Conservation (phyloP, 1,140 invertebrate species). For the Lepidurus couesii region DNA sequence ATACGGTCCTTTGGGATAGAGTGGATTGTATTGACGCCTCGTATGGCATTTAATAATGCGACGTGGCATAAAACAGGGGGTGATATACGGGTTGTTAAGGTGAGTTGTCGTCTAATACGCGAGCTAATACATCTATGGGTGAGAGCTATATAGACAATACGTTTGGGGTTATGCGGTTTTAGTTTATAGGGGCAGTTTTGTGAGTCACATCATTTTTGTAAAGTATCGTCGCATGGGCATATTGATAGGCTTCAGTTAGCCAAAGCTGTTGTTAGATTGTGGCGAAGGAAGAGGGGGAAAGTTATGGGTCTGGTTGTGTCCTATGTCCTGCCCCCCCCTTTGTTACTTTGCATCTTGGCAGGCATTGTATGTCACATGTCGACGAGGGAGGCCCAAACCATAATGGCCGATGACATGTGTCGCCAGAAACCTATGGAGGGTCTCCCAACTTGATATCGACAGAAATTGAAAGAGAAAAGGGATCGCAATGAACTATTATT, state of each 20-base stretch:
- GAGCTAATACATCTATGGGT: too few relatives aligned
- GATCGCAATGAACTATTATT: not conserved
- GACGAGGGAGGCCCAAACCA: not conserved
- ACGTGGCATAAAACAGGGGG: too few relatives aligned
- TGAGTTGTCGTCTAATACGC: too few relatives aligned
- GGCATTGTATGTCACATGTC: not conserved
- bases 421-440: not conserved
- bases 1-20: too few relatives aligned
- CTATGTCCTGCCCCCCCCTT: not conserved
- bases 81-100: too few relatives aligned
- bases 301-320: not conserved
- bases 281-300: not conserved
- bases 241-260: not conserved
- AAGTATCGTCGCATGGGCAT: not conserved
- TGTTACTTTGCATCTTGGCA: conserved; percentile 18
- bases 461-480: not conserved
- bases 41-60: too few relatives aligned
- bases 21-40: too few relatives aligned
- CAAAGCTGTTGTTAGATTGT: conserved; percentile 9
- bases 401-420: conserved; percentile 18
- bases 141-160: too few relatives aligned
- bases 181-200: not conserved
- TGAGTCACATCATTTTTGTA: conserved; percentile 10
- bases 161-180: too few relatives aligned
- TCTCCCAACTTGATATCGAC: not conserved